phyloP scores from a whole-genome alignment of 2,888 invertebrate species.

The Antheraea assamensis region DNA sequence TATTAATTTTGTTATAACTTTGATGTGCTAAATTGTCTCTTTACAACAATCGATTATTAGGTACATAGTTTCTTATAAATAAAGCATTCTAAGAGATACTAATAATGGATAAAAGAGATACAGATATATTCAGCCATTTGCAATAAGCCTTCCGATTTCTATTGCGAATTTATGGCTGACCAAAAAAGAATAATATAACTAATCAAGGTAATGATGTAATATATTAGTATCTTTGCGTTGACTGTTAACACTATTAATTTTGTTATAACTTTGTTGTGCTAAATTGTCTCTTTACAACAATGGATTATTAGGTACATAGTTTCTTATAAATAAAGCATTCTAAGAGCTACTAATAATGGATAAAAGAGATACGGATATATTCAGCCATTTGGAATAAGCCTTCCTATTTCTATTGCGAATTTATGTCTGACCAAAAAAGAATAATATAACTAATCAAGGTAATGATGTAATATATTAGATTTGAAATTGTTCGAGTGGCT shows the following conservation, averaged over 20 bases:
- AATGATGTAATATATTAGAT: too few relatives aligned
- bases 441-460: too few relatives aligned
- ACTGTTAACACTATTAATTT: conserved; percentile 27
- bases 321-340: too few relatives aligned
- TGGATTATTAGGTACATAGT: background rate
- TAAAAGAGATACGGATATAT: background rate
- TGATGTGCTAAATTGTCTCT: background rate
- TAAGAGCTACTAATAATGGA: background rate
- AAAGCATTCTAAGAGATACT: too few relatives aligned
- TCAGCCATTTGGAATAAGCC: background rate
- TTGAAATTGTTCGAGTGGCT: too few relatives aligned
- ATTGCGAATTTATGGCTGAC: too few relatives aligned
- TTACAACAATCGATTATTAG: background rate
- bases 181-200: too few relatives aligned
- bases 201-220: too few relatives aligned
- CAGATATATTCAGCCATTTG: background rate
- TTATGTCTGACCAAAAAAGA: too few relatives aligned
- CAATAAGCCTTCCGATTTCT: too few relatives aligned
- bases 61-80: background rate
- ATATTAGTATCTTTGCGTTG: conserved; percentile 9
- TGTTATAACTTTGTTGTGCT: background rate
- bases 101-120: background rate
- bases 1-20: conserved; percentile 19
- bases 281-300: background rate
- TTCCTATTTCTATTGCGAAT: too few relatives aligned